Evolutionary conservation across 2,113 vertebrate genomes (phyloP).

Genomic region (Austrofundulus limnaeus): DNA sequence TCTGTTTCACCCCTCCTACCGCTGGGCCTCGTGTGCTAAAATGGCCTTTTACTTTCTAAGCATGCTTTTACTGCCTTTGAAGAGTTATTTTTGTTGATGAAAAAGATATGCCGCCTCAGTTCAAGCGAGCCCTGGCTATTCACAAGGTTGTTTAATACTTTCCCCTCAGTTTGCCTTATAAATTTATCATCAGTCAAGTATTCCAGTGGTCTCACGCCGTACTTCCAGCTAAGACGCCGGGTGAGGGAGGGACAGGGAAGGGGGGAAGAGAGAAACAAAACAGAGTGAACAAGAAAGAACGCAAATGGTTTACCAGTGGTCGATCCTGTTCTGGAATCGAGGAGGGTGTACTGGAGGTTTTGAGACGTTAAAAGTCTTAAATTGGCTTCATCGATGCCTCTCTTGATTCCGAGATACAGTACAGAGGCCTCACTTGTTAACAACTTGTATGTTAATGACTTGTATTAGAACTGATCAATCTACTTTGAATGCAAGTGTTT

Average conservation of each 20-base stretch:
- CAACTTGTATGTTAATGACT: constrained; percentile 81
- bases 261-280: neutral
- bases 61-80: constrained; percentile 81
- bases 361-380: constrained; percentile 72
- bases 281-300: constrained; percentile 20
- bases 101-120: constrained; percentile 75
- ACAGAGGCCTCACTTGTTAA: constrained; percentile 80
- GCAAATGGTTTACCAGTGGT: constrained; percentile 34
- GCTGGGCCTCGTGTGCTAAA: constrained; percentile 66
- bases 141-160: constrained; percentile 75
- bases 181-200: constrained; percentile 80
- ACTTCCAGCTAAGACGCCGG: constrained; percentile 66
- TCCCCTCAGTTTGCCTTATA: constrained; percentile 77
- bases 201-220: constrained; percentile 67
- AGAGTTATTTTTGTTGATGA: constrained; percentile 83
- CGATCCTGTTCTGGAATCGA: constrained; percentile 50
- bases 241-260: constrained; percentile 8
- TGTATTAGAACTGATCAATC: constrained; percentile 80
- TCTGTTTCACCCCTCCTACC: constrained; percentile 56
- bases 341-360: constrained; percentile 57
- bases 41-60: constrained; percentile 80
- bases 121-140: constrained; percentile 73
- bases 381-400: constrained; percentile 69
- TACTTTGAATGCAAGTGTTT: constrained; percentile 66
- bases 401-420: constrained; percentile 75